These are phyloP conservation scores for Zosterops hypoxanthus DNA, from an alignment of 2,113 vertebrate genomes.

Conservation along the genomic window DNA sequence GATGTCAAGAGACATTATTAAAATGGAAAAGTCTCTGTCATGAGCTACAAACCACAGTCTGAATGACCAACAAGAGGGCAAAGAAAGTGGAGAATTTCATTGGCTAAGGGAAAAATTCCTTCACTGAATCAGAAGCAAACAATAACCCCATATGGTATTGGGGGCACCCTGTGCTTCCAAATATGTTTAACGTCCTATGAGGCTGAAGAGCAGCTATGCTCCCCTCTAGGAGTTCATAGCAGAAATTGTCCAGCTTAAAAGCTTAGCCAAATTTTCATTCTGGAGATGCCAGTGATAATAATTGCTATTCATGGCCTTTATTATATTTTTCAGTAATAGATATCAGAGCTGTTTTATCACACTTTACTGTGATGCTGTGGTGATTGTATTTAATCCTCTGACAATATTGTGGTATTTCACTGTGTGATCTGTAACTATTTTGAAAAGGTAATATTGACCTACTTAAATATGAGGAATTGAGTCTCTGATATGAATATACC, in stretches of 20 bases:
- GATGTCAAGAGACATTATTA: not conserved
- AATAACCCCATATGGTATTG: not conserved
- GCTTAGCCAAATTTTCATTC: not conserved
- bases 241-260: not conserved
- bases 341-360: not conserved
- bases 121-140: not conserved
- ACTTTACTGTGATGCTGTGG: not conserved
- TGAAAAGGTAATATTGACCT: constrained; percentile 5
- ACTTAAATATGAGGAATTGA: constrained; percentile 7
- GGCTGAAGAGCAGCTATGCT: not conserved
- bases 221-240: not conserved
- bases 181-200: not conserved
- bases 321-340: not conserved
- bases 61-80: not conserved
- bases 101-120: not conserved
- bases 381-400: not conserved
- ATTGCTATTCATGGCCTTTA: not conserved
- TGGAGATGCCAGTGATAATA: not conserved
- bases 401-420: not conserved
- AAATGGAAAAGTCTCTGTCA: not conserved
- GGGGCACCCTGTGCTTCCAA: not conserved
- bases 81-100: not conserved
- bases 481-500: not conserved
- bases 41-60: not conserved
- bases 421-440: not conserved